Base-by-base conservation (phyloP, 2,797 vertebrate genomes). In the Cheirogaleus major region DNA sequence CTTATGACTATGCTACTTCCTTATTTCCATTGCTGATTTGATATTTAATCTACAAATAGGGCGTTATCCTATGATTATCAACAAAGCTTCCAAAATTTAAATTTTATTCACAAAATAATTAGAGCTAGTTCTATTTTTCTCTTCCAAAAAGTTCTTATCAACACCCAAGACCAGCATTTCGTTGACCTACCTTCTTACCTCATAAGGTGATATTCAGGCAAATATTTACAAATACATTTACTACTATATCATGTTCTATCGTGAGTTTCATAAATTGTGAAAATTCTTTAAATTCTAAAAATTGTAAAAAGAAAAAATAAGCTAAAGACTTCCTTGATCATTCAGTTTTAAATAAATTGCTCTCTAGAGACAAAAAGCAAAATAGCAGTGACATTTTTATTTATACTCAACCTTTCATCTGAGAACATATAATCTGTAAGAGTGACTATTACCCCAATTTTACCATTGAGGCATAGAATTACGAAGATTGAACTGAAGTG, bases 21-120 rank as follows among this genome's bases (percentile, higher is more conserved):
- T 85, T 91, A 78, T 88, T 73, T 50, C 32, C 65, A 63, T 48
- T 48, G 84, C 10, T 84, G 59, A 81, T 18, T 72, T 76, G 32
- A 35, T 38, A 81, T 50, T 83, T 84, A 84, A 81, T 23, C 41
- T 88, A 79, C n/a, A 85, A 93, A 27, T 32, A 75, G 38, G 7
- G 4, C 11, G 75, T 89, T 92, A 73, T 52, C 30, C 50, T 88
- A 22, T 82, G 78, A 59, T 92, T 85, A 96, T 45, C 50, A 95
- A 94, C 38, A 91, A 45, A 69, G 25, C 32, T 85, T 93, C 95
- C 57, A 91, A 96, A 93, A 27, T 57, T 81, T 82, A 92, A 92
- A 87, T 87, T 93, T 95, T 84, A 86, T 45, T 95, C 52, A 69
- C 18, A 90, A 96, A 95, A 88, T 85, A 87, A 92, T 93, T 88